A percentile compares a stretch with the other conserved stretches of the same genome.
phyloP scores from a whole-genome alignment of 1,140 invertebrate species.

The Kradibia gibbosae region DNA sequence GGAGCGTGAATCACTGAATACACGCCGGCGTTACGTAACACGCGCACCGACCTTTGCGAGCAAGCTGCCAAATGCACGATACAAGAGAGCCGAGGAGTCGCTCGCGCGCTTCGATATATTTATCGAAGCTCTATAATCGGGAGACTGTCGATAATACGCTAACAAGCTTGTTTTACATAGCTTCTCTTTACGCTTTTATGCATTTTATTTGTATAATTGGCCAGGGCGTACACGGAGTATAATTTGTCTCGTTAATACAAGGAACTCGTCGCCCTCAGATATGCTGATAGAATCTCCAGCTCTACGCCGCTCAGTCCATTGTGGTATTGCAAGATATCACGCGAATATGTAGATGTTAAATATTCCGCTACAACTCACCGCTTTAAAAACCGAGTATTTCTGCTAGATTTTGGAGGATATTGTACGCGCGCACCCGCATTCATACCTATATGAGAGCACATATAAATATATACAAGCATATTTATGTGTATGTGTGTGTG shows the following conservation, averaged over 20 bases:
- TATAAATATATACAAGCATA: too few relatives aligned
- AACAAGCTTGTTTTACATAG: neutral
- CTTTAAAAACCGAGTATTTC: too few relatives aligned
- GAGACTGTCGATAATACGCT: neutral
- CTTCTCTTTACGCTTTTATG: neutral
- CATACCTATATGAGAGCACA: too few relatives aligned
- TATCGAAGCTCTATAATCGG: neutral
- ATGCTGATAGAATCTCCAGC: slow-evolving; percentile 15
- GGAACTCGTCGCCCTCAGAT: neutral
- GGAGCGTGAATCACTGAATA: neutral
- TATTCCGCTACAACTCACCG: neutral
- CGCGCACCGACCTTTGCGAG: neutral
- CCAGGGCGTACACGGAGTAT: neutral
- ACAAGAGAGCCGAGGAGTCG: neutral
- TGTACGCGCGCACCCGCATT: too few relatives aligned
- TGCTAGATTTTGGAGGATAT: too few relatives aligned
- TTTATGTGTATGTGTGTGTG: too few relatives aligned
- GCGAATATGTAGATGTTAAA: neutral
- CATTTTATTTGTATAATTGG: neutral
- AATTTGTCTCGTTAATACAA: neutral
- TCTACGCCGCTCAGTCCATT: neutral
- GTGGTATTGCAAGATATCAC: neutral
- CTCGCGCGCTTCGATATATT: neutral
- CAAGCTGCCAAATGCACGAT: neutral
- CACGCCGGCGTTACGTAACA: neutral